Conservation (phyloP, 2,113 vertebrate species). For the Sceloporus tristichus region DNA sequence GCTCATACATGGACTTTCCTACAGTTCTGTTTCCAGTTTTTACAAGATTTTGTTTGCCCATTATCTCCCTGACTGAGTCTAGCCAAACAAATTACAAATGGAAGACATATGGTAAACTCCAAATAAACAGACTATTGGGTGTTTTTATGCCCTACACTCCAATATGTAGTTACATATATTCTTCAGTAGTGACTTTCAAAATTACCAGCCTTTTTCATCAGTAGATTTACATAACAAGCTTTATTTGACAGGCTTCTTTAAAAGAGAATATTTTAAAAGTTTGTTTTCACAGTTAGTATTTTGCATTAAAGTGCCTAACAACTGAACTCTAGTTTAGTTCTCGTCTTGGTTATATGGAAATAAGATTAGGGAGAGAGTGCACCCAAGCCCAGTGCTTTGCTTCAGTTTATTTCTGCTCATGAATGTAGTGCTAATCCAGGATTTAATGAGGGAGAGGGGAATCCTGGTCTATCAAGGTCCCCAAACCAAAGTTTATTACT, state of each 20-base stretch:
- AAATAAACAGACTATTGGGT: neutral
- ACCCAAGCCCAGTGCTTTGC: neutral
- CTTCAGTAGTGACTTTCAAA: neutral
- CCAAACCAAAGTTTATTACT: neutral
- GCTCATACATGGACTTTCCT: neutral
- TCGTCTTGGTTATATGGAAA: neutral
- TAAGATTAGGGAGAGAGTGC: neutral
- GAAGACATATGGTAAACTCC: neutral
- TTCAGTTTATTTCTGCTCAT: neutral
- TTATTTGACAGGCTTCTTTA: neutral
- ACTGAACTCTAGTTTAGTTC: neutral
- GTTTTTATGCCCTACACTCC: neutral
- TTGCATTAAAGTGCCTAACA: neutral
- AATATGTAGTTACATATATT: neutral
- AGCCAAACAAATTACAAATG: too few species aligned
- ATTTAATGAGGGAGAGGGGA: neutral
- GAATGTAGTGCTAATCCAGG: too few species aligned
- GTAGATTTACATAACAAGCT: neutral
- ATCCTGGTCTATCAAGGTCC: neutral
- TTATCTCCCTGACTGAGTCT: too few species aligned
- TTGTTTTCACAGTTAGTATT: neutral
- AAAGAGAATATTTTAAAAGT: neutral
- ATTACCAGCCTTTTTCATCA: neutral
- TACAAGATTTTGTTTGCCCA: neutral
- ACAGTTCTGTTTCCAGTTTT: neutral